Evolutionary conservation across 2,113 vertebrate species (phyloP).

Genomic region (Macroglossus sobrinus): DNA sequence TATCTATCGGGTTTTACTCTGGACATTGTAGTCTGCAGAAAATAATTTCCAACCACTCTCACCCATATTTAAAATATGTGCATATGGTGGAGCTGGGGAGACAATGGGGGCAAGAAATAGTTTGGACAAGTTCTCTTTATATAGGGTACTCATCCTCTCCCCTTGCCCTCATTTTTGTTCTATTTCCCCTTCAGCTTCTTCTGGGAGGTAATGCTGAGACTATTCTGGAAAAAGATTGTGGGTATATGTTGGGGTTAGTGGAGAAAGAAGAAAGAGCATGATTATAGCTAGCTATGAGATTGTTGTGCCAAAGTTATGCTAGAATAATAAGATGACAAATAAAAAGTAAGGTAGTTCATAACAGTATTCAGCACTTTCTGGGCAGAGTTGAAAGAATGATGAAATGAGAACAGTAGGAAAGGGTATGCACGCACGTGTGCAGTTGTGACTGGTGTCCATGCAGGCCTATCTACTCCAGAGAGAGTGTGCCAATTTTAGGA

Average conservation of each 20-base stretch:
- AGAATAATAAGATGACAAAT: neutral
- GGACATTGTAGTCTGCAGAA: neutral
- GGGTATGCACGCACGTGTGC: fast-evolving
- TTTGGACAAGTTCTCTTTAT: neutral
- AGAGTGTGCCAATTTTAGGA: neutral
- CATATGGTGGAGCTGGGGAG: neutral
- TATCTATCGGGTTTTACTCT: neutral
- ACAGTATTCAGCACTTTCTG: neutral
- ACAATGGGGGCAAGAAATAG: neutral
- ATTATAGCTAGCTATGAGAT: neutral
- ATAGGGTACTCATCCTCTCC: neutral
- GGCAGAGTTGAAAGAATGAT: neutral
- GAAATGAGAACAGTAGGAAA: neutral
- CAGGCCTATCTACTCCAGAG: neutral
- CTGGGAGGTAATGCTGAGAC: neutral
- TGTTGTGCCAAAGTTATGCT: neutral
- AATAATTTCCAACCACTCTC: neutral
- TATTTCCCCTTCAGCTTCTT: neutral
- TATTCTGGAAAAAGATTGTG: neutral
- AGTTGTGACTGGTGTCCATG: neutral
- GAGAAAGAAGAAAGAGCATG: neutral
- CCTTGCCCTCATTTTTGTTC: neutral
- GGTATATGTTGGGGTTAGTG: too few relatives aligned
- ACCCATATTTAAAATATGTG: neutral
- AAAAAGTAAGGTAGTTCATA: neutral